Evolutionary conservation across 2,113 vertebrate genomes (phyloP).

Genomic region (Alexandromys fortis): DNA sequence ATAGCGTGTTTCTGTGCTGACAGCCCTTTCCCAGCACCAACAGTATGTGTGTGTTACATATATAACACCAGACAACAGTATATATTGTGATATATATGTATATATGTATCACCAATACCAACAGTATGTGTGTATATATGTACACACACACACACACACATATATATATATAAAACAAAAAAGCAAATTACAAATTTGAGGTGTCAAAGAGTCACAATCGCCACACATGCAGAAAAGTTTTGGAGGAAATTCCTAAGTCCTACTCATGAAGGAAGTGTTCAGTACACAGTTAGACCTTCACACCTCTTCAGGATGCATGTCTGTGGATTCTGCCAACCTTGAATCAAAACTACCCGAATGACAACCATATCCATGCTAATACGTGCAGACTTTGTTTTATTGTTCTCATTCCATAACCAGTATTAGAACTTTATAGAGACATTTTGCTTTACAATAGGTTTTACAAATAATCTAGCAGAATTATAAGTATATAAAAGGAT

Average conservation of each 20-base stretch:
- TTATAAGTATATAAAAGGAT: not conserved
- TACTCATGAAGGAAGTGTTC: not conserved
- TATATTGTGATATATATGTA: no score
- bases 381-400: not conserved
- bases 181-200: not conserved
- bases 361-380: not conserved
- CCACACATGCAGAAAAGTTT: not conserved
- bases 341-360: not conserved
- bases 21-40: not conserved
- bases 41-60: no score
- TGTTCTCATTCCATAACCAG: not conserved
- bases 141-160: no score
- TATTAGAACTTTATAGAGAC: not conserved
- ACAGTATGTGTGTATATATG: not conserved
- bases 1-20: not conserved
- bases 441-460: not conserved
- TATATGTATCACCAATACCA: no score
- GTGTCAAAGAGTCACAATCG: not conserved
- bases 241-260: not conserved
- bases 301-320: not conserved
- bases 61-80: no score
- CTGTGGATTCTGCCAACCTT: not conserved
- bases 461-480: not conserved
- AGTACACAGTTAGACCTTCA: not conserved
- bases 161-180: not conserved